phyloP scores from a whole-genome alignment of 1,140 invertebrate species.

The Panulirus ornatus region DNA sequence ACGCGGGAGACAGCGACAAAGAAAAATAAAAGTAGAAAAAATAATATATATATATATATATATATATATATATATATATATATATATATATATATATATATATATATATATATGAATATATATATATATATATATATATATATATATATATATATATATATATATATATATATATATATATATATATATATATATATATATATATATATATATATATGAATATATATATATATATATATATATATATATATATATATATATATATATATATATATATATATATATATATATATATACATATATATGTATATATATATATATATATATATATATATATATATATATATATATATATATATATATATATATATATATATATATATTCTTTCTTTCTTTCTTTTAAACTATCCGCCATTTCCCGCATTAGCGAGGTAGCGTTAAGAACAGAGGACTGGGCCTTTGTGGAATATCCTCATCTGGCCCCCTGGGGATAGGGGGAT shows the following conservation, averaged over 20 bases:
- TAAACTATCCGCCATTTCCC: too few species aligned
- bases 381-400: too few species aligned
- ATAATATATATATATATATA: constrained; percentile 10
- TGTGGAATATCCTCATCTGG: too few species aligned
- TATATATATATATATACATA: neutral
- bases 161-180: neutral
- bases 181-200: constrained; percentile 9
- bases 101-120: constrained; percentile 14
- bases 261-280: neutral
- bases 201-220: constrained; percentile 4
- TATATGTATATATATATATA: neutral
- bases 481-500: too few species aligned
- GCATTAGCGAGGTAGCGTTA: too few species aligned
- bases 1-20: too few species aligned
- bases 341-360: neutral
- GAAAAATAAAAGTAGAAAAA: too few species aligned
- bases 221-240: neutral
- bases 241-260: constrained; percentile 5
- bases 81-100: constrained; percentile 14
- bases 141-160: constrained; percentile 14
- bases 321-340: neutral
- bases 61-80: neutral
- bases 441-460: too few species aligned
- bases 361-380: neutral
- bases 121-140: neutral